A percentile compares a stretch with the other conserved stretches of the same genome.
phyloP scores from a whole-genome alignment of 1,140 invertebrate genomes.

The Drosophila parabipectinata region DNA sequence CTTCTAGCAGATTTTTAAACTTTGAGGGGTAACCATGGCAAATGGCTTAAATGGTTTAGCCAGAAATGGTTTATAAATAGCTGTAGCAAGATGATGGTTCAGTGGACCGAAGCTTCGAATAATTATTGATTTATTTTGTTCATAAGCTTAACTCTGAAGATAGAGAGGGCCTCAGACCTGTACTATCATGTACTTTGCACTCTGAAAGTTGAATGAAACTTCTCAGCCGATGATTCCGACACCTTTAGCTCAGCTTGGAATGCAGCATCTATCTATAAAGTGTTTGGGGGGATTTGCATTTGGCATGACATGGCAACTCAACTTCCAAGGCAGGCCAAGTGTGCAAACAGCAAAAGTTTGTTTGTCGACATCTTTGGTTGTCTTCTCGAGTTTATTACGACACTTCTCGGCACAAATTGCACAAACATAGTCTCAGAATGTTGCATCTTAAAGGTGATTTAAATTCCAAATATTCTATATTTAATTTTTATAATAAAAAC shows the following conservation, averaged over 20 bases:
- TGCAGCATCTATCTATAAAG: conserved; percentile 22
- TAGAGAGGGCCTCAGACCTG: conserved; percentile 10
- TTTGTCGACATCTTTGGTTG: conserved; percentile 31
- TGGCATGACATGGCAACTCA: conserved; percentile 37
- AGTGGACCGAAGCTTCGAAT: conserved; percentile 5
- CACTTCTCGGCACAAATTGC: conserved; percentile 38
- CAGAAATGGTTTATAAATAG: conserved; percentile 25
- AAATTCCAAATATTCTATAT: too few relatives aligned
- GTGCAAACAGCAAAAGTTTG: conserved; percentile 51
- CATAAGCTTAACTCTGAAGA: conserved; percentile 20
- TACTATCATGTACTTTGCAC: conserved; percentile 4
- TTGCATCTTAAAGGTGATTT: too few relatives aligned
- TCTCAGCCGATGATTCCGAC: conserved; percentile 39
- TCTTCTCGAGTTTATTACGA: conserved; percentile 47
- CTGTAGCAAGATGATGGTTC: conserved; percentile 25
- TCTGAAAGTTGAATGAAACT: conserved; percentile 21
- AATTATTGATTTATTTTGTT: conserved; percentile 41
- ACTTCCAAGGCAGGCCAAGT: conserved; percentile 33
- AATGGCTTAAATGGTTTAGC: conserved; percentile 29
- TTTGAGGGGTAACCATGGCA: conserved; percentile 32
- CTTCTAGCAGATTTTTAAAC: neutral
- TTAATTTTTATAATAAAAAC: too few relatives aligned
- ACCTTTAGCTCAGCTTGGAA: conserved; percentile 26
- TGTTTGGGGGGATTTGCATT: conserved; percentile 28
- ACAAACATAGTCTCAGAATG: conserved; percentile 10